Evolutionary conservation across 2,797 vertebrate species (phyloP), one percentile per base, ranked within the genome.

Genomic region (Gymnoscopelus microlampas): DNA sequence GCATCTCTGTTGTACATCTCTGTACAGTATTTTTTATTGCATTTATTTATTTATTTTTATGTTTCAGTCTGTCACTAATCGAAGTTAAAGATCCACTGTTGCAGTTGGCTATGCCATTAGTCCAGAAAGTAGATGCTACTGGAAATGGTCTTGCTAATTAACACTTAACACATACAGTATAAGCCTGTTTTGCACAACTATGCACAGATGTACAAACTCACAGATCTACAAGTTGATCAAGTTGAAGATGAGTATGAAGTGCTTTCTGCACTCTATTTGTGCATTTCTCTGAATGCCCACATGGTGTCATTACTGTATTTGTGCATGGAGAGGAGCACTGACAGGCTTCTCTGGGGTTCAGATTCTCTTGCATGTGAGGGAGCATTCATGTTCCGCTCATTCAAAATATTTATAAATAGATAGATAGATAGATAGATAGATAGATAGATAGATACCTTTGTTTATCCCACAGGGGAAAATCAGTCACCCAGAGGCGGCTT

Each of bases 291-390:
- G 0, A 48, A 10, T 57, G 74, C 39, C 88, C 89, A 89, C 87
- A 83, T 0, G 85, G 82, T 84, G 91, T 89, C 91, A 85, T 71
- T 78, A 44, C 39, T 44, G 39, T 44, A 68, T 88, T 84, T 62
- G 49, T 65, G 53, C 82, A 79, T 58, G 59, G 15, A 59, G 62
- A 5, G 53, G 49, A 32, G 24, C 13, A n/a, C 39, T 39, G 4
- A 10, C 39, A 44, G 4, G 4, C 61, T 13, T 51, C 55, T 44
- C 13, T 65, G 48, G 72, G 60, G 60, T 49, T 39, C 47, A 13
- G 39, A 14, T 26, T 71, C 29, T 24, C 19, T 6, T 51, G 14
- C 12, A 59, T 23, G 23, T 35, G 26, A 44, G 39, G 8, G 7
- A 10, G 32, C 3, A n/a, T 13, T 39, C 58, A 23, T 59, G 35